Evolutionary conservation across 2,113 vertebrate species (phyloP).

Genomic region (Toxotes chatareus): DNA sequence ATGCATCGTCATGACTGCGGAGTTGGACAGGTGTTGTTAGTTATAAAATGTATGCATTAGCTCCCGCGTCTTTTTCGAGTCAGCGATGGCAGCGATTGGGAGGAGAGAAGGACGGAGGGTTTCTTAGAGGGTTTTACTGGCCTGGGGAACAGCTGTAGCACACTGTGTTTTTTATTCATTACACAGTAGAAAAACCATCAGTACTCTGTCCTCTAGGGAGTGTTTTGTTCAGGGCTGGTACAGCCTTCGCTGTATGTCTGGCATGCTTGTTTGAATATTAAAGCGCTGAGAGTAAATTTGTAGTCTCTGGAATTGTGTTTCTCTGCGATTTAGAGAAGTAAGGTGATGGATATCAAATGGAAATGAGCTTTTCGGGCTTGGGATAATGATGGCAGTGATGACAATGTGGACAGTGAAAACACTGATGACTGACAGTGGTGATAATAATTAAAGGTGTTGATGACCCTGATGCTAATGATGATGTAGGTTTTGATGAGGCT

Average conservation of each 20-base stretch:
- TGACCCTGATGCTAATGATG: constrained; percentile 40
- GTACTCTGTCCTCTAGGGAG: constrained; percentile 66
- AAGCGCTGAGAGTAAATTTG: constrained; percentile 52
- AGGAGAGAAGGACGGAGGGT: constrained; percentile 2
- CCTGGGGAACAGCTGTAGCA: constrained; percentile 58
- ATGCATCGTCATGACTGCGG: constrained; percentile 71
- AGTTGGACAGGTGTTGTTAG: constrained; percentile 71
- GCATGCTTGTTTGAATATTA: constrained; percentile 64
- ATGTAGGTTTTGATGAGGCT: constrained; percentile 37
- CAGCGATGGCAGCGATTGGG: neutral
- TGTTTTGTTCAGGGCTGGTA: constrained; percentile 68
- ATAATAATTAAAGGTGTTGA: constrained; percentile 38
- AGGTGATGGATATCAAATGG: constrained; percentile 27
- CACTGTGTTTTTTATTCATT: constrained; percentile 78
- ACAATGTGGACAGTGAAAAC: constrained; percentile 9
- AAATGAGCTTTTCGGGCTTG: constrained; percentile 23
- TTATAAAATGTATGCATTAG: constrained; percentile 53
- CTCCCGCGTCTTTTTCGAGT: constrained; percentile 27
- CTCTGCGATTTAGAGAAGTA: constrained; percentile 15
- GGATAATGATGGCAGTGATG: constrained; percentile 6
- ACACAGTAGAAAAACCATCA: constrained; percentile 75
- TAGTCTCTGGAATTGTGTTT: constrained; percentile 30
- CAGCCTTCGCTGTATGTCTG: constrained; percentile 58
- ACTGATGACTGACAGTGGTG: constrained; percentile 19
- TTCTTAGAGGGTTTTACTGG: constrained; percentile 60